Base-by-base conservation (phyloP, 2,888 invertebrate genomes). In the Erynnis tages region DNA sequence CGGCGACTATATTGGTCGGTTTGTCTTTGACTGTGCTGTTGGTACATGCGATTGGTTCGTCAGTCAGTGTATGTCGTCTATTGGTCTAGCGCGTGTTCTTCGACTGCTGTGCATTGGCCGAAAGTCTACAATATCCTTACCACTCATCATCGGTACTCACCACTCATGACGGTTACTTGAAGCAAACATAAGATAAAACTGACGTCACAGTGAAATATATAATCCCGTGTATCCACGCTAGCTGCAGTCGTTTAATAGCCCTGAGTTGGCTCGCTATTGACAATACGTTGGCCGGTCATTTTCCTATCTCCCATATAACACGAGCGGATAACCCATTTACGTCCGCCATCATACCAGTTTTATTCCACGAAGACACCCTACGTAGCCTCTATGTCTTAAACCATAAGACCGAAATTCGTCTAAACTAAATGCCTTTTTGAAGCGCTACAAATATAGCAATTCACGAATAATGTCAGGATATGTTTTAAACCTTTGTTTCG, bases 211-310 rank as follows among this genome's bases (percentile, higher is more conserved):
- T 14, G 14, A n/a, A n/a, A n/a, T n/a, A n/a, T 30, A 53, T n/a
- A 2, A 4, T 4, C 27, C 34, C 49, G 30, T 40, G 14, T 49
- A 14, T 50, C 11, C n/a, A n/a, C 6, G 38, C 44, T 55, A 53
- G 53, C 57, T 58, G 59, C 56, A 59, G 55, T 54, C 37, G 48
- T 48, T 54, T 54, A 56, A 58, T 54, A 54, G 59, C 54, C 52
- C 53, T 41, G 55, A 59, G 57, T 58, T 59, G 58, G 59, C 57
- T 57, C 50, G 46, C 45, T 55, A 57, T 57, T 57, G 58, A 58
- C 60, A 56, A 54, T 55, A 56, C 53, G 58, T 53, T 54, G 54
- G 58, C 55, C 54, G 49, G 55, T 57, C 55, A 54, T 56, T 53
- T 56, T 53, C 43, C 49, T 43, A 50, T 41, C 49, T 47, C 40